phyloP scores from a whole-genome alignment of 53 echinoderm and acorn worm species.

The Stichopus horrens region DNA sequence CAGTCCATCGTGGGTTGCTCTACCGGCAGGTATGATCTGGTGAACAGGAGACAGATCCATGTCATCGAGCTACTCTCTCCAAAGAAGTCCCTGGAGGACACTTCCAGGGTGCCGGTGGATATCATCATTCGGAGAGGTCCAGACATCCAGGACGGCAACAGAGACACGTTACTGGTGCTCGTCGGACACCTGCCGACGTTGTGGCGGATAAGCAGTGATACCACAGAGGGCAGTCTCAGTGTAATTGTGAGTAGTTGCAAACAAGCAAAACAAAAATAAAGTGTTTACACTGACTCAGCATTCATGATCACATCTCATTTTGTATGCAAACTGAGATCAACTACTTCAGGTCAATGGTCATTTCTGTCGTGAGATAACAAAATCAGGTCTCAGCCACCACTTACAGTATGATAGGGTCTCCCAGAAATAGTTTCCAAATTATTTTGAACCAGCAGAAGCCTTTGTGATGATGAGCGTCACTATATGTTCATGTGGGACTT shows the following conservation, averaged over 20 bases:
- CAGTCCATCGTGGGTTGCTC: constrained; percentile 1
- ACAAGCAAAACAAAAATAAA: background rate
- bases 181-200: constrained; percentile 7
- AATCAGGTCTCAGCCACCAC: too few species aligned
- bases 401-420: too few species aligned
- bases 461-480: too few species aligned
- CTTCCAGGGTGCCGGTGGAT: background rate
- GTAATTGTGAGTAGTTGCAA: background rate
- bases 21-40: constrained; percentile 1
- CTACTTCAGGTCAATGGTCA: too few species aligned
- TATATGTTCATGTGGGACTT: too few species aligned
- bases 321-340: too few species aligned
- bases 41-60: constrained; percentile 28
- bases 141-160: background rate
- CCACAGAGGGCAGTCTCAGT: constrained; percentile 11
- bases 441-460: too few species aligned
- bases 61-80: constrained; percentile 39
- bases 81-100: background rate
- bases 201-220: background rate
- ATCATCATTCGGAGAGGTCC: background rate
- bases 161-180: constrained; percentile 33
- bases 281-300: background rate
- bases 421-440: too few species aligned
- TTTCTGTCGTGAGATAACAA: too few species aligned
- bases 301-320: too few species aligned